Conservation (phyloP, 2,113 vertebrate species). For the human region GRCh38 chr1:98554001-98554500, state of each 20-base stretch:
- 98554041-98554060: not conserved
- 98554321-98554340: not conserved
- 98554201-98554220: not conserved
- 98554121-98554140: not conserved
- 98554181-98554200: not conserved
- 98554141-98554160: not conserved
- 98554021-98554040: not conserved
- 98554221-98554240: not conserved
- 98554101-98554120: not conserved
- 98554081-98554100: not conserved
- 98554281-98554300: not conserved
- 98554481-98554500: not conserved
- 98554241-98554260: not conserved
- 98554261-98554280: not conserved
- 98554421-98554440: not conserved
- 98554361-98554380: not conserved
- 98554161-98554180: not conserved
- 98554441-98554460: not conserved
- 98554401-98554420: not conserved
- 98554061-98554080: not conserved
- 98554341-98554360: not conserved
- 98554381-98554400: not conserved
- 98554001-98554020: not conserved
- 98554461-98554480: not conserved
- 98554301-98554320: not conserved